Evolutionary conservation across 2,888 invertebrate genomes (phyloP), one percentile per base, ranked within the genome.

Genomic region (Bugulina stolonifera): DNA sequence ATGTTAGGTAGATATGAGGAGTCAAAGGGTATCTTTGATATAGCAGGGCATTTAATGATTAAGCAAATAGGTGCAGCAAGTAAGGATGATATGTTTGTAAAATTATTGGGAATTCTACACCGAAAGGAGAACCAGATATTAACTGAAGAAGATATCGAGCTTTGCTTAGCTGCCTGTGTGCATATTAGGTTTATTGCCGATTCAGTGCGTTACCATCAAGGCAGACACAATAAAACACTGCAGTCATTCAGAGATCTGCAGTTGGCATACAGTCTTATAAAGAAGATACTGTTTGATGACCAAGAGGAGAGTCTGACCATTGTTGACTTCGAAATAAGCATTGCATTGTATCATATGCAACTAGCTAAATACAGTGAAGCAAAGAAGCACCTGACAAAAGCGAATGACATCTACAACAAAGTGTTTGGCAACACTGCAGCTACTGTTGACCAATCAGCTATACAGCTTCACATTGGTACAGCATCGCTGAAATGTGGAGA

Each of bases 131-230:
- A 43, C 18, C 5, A 43, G 43, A 10, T 43, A 10, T 43, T 43
- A 25, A 64, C 29, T 27, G 10, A 27, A 32, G 5, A 64, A 32
- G 25, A 64, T 5, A 64, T 18, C 10, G 64, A 64, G 2, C 10
- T 64, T 64, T 22, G 22, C 5, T n/a, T 27, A 64, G 22, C 27
- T 32, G 64, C 10, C 29, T 64, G 64, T 34, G 34, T 32, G 2
- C 22, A 64, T 14, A 64, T 25, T n/a, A 25, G 64, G n/a, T 64
- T 64, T 32, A 22, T 64, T 14, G 64, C 64, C 2, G 64, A 64
- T 27, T 64, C 64, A 3, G 64, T 64, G 29, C 64, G 64, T 10
- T 64, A 64, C 34, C 64, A 64, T 64, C 64, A 64, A 32, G 64
- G 64, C 14, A 64, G 64, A 32, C 32, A 64, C n/a, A 27, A 64